Evolutionary conservation across 2,113 vertebrate genomes (phyloP), one percentile per base, ranked within the genome.

Genomic region (Zeus faber): DNA sequence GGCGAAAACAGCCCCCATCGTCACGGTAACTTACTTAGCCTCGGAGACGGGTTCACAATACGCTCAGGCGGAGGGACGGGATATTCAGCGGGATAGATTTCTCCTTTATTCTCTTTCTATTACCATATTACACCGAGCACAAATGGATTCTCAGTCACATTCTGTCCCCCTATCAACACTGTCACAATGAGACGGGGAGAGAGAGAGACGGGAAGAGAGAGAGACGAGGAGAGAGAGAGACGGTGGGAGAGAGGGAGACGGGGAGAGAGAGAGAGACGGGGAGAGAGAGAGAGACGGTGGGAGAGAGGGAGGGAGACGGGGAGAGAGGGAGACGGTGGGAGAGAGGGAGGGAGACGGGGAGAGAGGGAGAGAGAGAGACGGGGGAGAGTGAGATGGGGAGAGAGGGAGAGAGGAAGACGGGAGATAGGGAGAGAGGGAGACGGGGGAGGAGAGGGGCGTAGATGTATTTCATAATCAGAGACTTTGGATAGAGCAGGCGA

Each of bases 401-500:
- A 55, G 35, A 39, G 31, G 50, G 5, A 29, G n/a, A n/a, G n/a
- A n/a, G n/a, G n/a, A n/a, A n/a, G n/a, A n/a, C n/a, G n/a, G n/a
- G n/a, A n/a, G n/a, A n/a, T n/a, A n/a, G n/a, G n/a, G n/a, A n/a
- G 25, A 5, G 16, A n/a, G 0, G 17, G 11, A 31, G n/a, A 2
- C 10, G 10, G 27, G 18, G 11, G 11, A 40, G 8, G 41, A 2
- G 21, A 39, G 40, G 22, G 10, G 8, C 24, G 24, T 54, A 26
- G 25, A 45, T 56, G 49, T 46, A 54, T 53, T 54, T 58, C 43
- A 22, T 39, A 57, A 37, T 47, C 48, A 29, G 29, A 63, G 26
- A 53, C 23, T 57, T 44, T 64, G 49, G 27, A 49, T 46, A 47
- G 51, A 67, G 65, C 37, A 35, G 20, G 57, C 16, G 54, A 35